These are phyloP conservation scores for Xiphophorus couchianus DNA, from an alignment of 2,113 vertebrate genomes.

Conservation along the genomic window DNA sequence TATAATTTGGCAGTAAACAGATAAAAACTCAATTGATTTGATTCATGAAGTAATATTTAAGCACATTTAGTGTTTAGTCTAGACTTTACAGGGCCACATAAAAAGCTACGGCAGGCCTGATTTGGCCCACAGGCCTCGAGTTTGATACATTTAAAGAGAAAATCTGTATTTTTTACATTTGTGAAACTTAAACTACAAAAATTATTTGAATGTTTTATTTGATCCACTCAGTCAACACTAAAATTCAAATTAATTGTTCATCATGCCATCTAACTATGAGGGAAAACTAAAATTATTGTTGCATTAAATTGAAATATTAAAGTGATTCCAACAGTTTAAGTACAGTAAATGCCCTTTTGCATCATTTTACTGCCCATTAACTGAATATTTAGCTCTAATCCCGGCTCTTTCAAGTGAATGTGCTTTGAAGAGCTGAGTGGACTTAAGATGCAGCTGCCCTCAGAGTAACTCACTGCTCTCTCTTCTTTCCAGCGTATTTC, in stretches of 20 bases:
- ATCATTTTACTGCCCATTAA: neutral
- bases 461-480: slow-evolving; percentile 28
- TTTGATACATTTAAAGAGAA: too few relatives aligned
- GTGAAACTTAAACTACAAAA: too few relatives aligned
- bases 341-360: neutral
- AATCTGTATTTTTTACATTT: too few relatives aligned
- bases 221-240: too few relatives aligned
- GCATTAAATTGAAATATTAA: neutral
- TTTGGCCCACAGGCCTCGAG: too few relatives aligned
- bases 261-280: neutral
- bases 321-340: neutral
- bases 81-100: too few relatives aligned
- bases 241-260: neutral
- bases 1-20: too few relatives aligned
- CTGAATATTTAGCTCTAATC: slow-evolving; percentile 12
- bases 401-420: slow-evolving; percentile 11
- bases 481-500: slow-evolving; percentile 32
- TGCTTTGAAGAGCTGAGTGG: slow-evolving; percentile 17
- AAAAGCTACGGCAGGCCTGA: too few relatives aligned
- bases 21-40: too few relatives aligned
- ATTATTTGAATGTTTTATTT: too few relatives aligned
- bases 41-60: too few relatives aligned
- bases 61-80: too few relatives aligned
- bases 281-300: neutral
- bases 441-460: slow-evolving; percentile 29